Evolutionary conservation across 2,113 vertebrate species (phyloP), one percentile per base, ranked within the genome.

Genomic region (Puma concolor): DNA sequence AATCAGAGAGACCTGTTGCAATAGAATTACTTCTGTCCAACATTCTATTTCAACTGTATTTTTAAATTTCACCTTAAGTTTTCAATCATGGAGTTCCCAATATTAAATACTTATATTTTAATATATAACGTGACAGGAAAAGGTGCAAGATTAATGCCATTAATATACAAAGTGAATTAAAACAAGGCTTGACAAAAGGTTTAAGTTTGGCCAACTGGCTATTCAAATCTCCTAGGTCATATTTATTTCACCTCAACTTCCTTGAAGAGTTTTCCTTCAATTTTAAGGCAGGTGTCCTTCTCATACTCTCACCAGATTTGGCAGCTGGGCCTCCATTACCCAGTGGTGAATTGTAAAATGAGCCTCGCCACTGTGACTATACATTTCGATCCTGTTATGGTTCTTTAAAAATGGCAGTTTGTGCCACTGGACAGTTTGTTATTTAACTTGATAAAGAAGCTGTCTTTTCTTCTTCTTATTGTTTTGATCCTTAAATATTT

Each of bases 81-180:
- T 95, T 84, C 10, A 84, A 4, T 95, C 33, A 80, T 19, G 3
- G n/a, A 63, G 4, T 86, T 52, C 41, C 14, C 33, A 88, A 60
- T 77, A 84, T 87, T 92, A 81, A 79, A 31, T 44, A 3, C 5
- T 94, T 15, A 76, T 72, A 76, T 93, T 95, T 95, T 93, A 93
- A 79, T 44, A 72, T 86, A 27, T 74, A 79, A 29, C 36, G 44
- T 84, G 64, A 29, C 10, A 38, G 6, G 48, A 5, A 92, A 94
- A 96, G 31, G 33, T 87, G 29, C 15, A 87, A 69, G 41, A 92
- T 92, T 85, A 94, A 90, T 79, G 16, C 8, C 41, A 50, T 14
- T 74, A 44, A 64, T 96, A 76, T 48, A 84, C n/a, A 72, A 66
- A 95, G 50, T 50, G 33, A 88, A 29, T 82, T 92, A 77, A 50